Evolutionary conservation across 2,113 vertebrate species (phyloP).

Genomic region (Formicarius rufipectus): DNA sequence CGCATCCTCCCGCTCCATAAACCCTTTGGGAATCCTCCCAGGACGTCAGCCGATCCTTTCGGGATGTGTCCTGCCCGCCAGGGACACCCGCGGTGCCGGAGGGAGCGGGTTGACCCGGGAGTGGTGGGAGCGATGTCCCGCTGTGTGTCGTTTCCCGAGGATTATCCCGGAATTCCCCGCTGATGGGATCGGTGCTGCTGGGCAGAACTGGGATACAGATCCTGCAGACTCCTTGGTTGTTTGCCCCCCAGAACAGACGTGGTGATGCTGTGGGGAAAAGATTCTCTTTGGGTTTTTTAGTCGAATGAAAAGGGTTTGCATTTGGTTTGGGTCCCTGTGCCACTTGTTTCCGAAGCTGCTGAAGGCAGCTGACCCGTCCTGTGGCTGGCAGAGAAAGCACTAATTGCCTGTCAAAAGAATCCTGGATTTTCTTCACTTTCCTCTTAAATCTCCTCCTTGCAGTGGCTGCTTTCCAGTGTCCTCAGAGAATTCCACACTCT

Average conservation of each 20-base stretch:
- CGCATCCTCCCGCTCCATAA: too few species aligned
- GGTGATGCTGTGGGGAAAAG: neutral
- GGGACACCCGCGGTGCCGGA: rapidly evolving
- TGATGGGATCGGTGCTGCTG: neutral
- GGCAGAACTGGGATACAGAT: neutral
- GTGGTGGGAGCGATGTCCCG: neutral
- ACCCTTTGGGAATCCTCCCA: rapidly evolving
- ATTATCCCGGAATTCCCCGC: rapidly evolving
- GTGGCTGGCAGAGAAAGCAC: too few species aligned
- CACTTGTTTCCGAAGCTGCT: too few species aligned
- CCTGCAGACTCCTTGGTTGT: rapidly evolving
- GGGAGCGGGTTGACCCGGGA: neutral
- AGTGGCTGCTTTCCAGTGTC: too few species aligned
- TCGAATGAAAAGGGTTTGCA: too few species aligned
- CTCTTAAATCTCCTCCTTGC: too few species aligned
- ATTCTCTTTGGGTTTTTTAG: neutral
- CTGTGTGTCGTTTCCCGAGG: neutral
- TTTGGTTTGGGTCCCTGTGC: too few species aligned
- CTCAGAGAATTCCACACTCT: too few species aligned
- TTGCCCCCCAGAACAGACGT: neutral
- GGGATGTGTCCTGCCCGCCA: neutral
- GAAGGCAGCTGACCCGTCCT: too few species aligned
- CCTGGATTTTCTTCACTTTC: too few species aligned
- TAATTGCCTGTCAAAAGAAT: too few species aligned
- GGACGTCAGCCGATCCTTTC: neutral